Evolutionary conservation across 1,140 invertebrate species (phyloP), one percentile per base, ranked within the genome.

Genomic region (Drosophila pseudoobscura): DNA sequence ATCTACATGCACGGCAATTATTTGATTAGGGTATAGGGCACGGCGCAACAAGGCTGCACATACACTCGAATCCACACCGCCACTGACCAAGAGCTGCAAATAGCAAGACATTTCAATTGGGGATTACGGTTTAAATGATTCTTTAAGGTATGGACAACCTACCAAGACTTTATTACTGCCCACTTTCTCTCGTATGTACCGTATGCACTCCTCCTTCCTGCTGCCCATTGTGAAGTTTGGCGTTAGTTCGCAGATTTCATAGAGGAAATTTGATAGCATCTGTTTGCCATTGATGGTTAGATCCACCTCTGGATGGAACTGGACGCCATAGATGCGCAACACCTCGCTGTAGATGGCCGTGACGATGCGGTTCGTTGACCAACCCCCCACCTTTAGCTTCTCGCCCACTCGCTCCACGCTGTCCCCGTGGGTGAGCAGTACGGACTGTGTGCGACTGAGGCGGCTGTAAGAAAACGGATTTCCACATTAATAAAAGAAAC

Each of bases 41-140:
- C 96, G 96, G 89, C 97, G 95, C 49, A 99, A 93, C 43, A 99
- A 92, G 15, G 98, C 98, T 24, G 98, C 98, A 93, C 98, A 99
- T 8, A 99, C 98, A 49, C 98, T 98, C 0, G 98, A 99, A 92
- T 99, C 99, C 8, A 99, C 99, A 29, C 99, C 99, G 26, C 99
- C 99, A 91, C 98, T 99, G 41, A 98, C 95, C 69, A 99, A 92
- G 92, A 98, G 95, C 95, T 98, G 60, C 26, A 46, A 46, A 31
- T 20, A 13, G 8, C 8, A 29, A 46, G 9, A 15, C n/a, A 26
- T 15, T 43, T 22, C n/a, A 20, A 45, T 45, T 13, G 13, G 39
- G 6, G 15, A 11, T 49, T 35, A 46, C 6, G 24, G 4, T 3
- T 24, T 8, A n/a, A 43, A n/a, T 26, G 3, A 41, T 6, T 6